Percentiles rank a stretch among this genome's conserved stretches.
Conservation (phyloP, 2,797 vertebrate genomes). For the Otus scops region DNA sequence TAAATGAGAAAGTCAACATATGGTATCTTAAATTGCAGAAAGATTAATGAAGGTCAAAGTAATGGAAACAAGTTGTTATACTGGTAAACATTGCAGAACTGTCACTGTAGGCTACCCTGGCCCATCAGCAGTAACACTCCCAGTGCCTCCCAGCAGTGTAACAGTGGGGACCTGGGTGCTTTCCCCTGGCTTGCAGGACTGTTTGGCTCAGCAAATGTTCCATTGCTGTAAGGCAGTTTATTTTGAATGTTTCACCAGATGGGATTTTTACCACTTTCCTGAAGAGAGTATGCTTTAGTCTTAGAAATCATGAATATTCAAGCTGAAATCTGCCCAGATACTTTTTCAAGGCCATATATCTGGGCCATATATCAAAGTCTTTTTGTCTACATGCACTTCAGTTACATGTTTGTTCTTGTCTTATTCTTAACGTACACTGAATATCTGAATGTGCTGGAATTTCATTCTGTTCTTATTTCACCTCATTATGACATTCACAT, state of each 20-base stretch:
- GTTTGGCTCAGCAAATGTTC: neutral
- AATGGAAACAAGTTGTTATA: neutral
- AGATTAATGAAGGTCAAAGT: neutral
- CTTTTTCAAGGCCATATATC: neutral
- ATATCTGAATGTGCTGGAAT: neutral
- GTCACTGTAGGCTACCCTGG: neutral
- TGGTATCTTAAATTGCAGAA: neutral
- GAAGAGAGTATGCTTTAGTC: neutral
- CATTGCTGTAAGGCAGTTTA: neutral
- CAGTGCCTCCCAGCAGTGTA: too few species aligned
- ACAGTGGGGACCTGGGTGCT: neutral
- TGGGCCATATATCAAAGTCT: neutral
- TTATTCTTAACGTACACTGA: neutral
- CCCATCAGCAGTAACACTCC: neutral
- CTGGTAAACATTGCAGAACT: neutral
- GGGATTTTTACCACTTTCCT: neutral
- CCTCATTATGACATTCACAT: neutral
- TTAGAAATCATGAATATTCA: neutral
- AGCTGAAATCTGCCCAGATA: neutral
- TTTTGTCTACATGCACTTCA: neutral
- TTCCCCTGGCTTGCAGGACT: neutral
- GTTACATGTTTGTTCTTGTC: neutral
- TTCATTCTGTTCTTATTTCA: neutral
- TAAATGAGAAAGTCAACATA: neutral
- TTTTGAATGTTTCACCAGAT: neutral